phyloP scores from a whole-genome alignment of 2,888 invertebrate genomes.

The Ferdinandea cuprea region DNA sequence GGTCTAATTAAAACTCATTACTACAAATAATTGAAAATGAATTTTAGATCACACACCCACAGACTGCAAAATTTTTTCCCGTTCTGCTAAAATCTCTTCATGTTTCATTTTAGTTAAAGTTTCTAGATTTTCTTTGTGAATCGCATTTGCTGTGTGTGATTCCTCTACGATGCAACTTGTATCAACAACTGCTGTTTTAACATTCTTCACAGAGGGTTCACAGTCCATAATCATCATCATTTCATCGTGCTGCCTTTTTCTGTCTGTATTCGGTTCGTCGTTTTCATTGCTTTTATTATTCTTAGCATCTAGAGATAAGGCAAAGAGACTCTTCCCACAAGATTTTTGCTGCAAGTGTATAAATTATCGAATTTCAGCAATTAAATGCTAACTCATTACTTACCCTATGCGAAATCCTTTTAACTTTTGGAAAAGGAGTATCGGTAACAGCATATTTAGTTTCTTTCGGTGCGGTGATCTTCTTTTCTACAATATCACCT shows the following conservation, averaged over 20 bases:
- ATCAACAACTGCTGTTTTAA: slow-evolving; percentile 62
- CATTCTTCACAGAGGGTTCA: slow-evolving; percentile 47
- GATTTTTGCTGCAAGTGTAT: slow-evolving; percentile 14
- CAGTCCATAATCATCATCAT: slow-evolving; percentile 68
- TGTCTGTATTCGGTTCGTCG: neutral
- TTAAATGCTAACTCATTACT: neutral
- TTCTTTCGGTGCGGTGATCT: slow-evolving; percentile 52
- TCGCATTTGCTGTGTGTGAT: slow-evolving; percentile 84
- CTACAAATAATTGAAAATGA: neutral
- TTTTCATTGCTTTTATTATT: neutral
- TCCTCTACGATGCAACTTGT: slow-evolving; percentile 81
- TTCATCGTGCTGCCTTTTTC: slow-evolving; percentile 50
- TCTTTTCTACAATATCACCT: slow-evolving; percentile 85
- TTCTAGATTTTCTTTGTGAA: slow-evolving; percentile 90
- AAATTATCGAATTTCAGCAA: neutral
- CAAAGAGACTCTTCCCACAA: slow-evolving; percentile 84
- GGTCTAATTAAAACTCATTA: slow-evolving; percentile 76
- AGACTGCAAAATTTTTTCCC: slow-evolving; percentile 86
- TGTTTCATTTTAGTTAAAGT: slow-evolving; percentile 87
- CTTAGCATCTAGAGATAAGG: slow-evolving; percentile 83
- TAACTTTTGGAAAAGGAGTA: slow-evolving; percentile 67
- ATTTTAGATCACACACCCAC: slow-evolving; percentile 77
- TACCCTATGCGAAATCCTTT: slow-evolving; percentile 60
- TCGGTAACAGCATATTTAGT: neutral
- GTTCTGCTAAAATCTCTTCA: slow-evolving; percentile 90